A percentile compares a stretch with the other conserved stretches of the same genome.
phyloP scores from a whole-genome alignment of 2,888 invertebrate genomes.

The Notodonta dromedarius region DNA sequence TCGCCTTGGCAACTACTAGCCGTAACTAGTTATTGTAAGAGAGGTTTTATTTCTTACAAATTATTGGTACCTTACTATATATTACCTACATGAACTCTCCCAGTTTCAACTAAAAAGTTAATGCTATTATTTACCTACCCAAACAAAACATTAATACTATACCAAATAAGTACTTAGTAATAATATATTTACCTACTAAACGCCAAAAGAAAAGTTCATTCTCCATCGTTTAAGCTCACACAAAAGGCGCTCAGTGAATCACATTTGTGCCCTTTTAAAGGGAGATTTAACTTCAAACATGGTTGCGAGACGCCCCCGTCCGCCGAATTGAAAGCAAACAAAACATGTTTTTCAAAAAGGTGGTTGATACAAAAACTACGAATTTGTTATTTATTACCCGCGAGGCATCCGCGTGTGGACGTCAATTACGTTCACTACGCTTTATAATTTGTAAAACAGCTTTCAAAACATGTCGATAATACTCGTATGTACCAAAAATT shows the following conservation, averaged over 20 bases:
- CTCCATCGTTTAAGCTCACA: slow-evolving; percentile 56
- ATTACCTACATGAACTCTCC: no score
- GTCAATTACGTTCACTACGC: slow-evolving; percentile 38
- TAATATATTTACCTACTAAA: slow-evolving; percentile 14
- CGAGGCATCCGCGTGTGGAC: slow-evolving; percentile 43
- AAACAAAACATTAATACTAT: no score
- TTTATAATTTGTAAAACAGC: slow-evolving; percentile 36
- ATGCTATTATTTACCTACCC: no score
- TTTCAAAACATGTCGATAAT: slow-evolving; percentile 1
- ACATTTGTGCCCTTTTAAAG: slow-evolving; percentile 76
- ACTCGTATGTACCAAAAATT: not conserved
- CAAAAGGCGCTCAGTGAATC: slow-evolving; percentile 74
- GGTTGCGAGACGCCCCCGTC: slow-evolving; percentile 64
- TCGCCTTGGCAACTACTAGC: no score
- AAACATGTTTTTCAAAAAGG: slow-evolving; percentile 73
- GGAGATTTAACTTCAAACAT: slow-evolving; percentile 82
- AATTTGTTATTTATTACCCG: slow-evolving; percentile 65
- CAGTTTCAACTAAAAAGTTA: no score
- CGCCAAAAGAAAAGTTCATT: slow-evolving; percentile 45
- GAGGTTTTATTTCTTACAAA: no score
- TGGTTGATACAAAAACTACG: slow-evolving; percentile 68
- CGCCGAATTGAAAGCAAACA: slow-evolving; percentile 79
- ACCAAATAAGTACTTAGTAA: no score
- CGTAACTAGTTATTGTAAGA: no score
- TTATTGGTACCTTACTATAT: no score